These are phyloP conservation scores for Leptestheria dahalacensis DNA, from an alignment of 1,140 invertebrate genomes.

Conservation along the genomic window DNA sequence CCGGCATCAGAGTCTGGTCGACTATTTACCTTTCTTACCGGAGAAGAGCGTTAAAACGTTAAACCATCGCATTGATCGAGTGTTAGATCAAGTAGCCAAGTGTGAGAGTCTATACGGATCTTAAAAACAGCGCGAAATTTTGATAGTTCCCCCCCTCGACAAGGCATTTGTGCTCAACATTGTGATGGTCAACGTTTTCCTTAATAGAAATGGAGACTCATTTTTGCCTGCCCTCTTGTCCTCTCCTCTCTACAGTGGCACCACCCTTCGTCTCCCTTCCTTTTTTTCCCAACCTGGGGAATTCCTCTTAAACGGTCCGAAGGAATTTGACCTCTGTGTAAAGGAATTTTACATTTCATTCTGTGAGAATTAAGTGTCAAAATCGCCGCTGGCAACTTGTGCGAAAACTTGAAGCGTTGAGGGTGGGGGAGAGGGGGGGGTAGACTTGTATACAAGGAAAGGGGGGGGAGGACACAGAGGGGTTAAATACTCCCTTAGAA, in stretches of 20 bases:
- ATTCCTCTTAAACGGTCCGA: background rate
- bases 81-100: conserved; percentile 50
- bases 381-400: background rate
- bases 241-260: background rate
- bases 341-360: background rate
- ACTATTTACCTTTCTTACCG: conserved; percentile 56
- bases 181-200: background rate
- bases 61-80: conserved; percentile 50
- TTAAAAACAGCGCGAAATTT: background rate
- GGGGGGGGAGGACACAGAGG: too few species aligned
- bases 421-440: background rate
- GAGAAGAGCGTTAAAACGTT: conserved; percentile 62
- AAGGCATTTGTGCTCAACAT: background rate
- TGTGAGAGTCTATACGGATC: conserved; percentile 37
- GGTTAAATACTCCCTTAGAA: too few species aligned
- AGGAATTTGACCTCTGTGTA: background rate
- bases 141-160: background rate
- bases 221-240: background rate
- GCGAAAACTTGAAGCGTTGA: background rate
- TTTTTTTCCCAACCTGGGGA: background rate
- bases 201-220: background rate
- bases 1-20: conserved; percentile 35
- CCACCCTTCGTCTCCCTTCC: background rate
- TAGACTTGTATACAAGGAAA: background rate
- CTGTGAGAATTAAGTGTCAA: background rate